Conservation (phyloP, 2,113 vertebrate species). For the Trachemys scripta region DNA sequence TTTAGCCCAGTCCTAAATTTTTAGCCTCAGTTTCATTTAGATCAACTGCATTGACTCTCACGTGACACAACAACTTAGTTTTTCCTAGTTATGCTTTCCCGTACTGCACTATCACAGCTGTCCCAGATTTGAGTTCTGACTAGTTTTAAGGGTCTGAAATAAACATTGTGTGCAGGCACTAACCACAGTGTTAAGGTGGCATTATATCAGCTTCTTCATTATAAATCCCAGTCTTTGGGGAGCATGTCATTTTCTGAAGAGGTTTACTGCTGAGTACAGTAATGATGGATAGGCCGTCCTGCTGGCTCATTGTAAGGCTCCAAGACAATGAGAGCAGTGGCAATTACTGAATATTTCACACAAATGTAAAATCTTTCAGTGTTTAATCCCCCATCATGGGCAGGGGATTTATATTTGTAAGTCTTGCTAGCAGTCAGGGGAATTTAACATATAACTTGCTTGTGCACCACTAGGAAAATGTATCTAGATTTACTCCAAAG, state of each 20-base stretch:
- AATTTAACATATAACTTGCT: not conserved
- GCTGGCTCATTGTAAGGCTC: not conserved
- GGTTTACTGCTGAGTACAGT: not conserved
- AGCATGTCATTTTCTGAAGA: rapidly evolving
- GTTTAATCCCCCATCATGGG: not conserved
- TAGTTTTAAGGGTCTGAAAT: not conserved
- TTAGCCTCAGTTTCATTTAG: not conserved
- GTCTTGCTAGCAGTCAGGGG: not conserved
- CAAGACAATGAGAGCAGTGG: not conserved
- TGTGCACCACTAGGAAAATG: not conserved
- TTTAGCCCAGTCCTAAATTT: not conserved
- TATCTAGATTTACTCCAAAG: not conserved
- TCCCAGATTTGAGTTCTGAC: not conserved
- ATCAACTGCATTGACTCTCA: not conserved
- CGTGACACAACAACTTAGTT: rapidly evolving
- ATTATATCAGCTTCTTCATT: not conserved
- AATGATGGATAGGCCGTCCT: not conserved
- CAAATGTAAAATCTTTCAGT: not conserved
- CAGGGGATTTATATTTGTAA: not conserved
- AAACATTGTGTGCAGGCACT: not conserved
- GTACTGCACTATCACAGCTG: not conserved
- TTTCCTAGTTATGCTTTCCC: not conserved
- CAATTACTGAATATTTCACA: not conserved
- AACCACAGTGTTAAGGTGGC: not conserved
- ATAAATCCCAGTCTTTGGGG: not conserved